Base-by-base conservation (phyloP, 2,797 vertebrate genomes). In the Siniperca undulata region DNA sequence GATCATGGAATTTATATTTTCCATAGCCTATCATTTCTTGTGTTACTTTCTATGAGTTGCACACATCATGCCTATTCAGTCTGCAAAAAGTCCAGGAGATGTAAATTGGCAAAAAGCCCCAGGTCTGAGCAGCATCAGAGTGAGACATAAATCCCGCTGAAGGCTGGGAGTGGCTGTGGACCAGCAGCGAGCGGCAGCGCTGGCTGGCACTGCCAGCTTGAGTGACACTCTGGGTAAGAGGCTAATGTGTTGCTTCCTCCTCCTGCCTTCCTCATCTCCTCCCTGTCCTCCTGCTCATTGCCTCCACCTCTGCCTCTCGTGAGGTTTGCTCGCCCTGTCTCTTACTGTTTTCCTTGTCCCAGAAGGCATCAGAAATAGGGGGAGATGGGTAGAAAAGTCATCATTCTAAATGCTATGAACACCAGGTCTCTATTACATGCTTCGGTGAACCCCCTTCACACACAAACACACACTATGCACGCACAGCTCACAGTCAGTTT, bases 351-450 rank as follows among this genome's bases (percentile, higher is more conserved):
- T 71, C 19, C 61, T 62, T 1, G 13, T 85, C 84, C 81, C 71
- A 65, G 71, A 75, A 69, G 76, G 74, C 42, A 11, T 82, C 69
- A 44, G 79, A 81, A 79, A 78, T 27, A 74, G 46, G 30, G 65
- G 48, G 59, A 64, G 79, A 86, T 58, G 55, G 48, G 24, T 22
- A 40, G 77, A 58, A 89, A 62, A 92, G 82, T 83, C 78, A 83
- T 93, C 90, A 74, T 87, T 91, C 82, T 84, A 76, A 92, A 87
- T 6, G 70, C 84, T 78, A 59, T 64, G 78, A 91, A 89, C 85
- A 75, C 78, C 62, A 50, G 88, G 89, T 92, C 86, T 92, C 90
- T 85, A 91, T 94, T 95, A 92, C 68, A 67, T 84, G 92, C 88
- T 89, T 87, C 86, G 88, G 55, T 89, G 88, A 87, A 74, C 70